A percentile compares a stretch with the other conserved stretches of the same genome.
These are phyloP conservation scores for Stegodyphus dumicola DNA, from an alignment of 1,140 invertebrate species.

Conservation along the genomic window DNA sequence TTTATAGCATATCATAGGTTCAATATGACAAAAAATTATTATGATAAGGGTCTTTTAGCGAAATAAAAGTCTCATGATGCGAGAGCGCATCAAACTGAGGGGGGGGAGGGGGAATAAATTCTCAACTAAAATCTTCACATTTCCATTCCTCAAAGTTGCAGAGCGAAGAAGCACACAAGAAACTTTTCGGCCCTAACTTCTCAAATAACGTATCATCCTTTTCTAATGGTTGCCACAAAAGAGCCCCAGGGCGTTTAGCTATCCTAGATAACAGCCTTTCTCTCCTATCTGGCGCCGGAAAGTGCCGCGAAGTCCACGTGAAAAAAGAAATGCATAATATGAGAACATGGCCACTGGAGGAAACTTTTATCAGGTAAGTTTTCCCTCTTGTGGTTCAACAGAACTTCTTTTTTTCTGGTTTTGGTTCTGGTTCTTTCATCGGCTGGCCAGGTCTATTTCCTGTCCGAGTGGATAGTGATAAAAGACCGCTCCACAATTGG, in stretches of 20 bases:
- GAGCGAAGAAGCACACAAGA: neutral
- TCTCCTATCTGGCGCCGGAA: conserved; percentile 38
- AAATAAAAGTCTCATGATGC: too few relatives aligned
- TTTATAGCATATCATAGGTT: too few relatives aligned
- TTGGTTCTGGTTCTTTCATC: conserved; percentile 22
- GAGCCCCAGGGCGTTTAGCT: neutral
- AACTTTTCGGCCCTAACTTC: conserved; percentile 2
- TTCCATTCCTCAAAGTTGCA: conserved; percentile 21
- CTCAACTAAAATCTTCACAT: neutral
- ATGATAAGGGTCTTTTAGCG: too few relatives aligned
- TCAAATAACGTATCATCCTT: conserved; percentile 26
- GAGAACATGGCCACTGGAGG: conserved; percentile 14
- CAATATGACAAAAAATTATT: too few relatives aligned
- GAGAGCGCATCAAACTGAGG: too few relatives aligned
- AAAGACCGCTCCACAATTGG: conserved; percentile 10
- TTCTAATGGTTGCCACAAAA: conserved; percentile 43
- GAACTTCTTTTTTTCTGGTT: neutral
- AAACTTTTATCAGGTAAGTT: conserved; percentile 50
- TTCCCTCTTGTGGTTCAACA: neutral
- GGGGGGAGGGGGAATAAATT: too few relatives aligned
- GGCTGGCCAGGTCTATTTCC: conserved; percentile 44
- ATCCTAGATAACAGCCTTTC: conserved; percentile 38
- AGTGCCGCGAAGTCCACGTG: neutral
- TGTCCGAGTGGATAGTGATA: conserved; percentile 29
- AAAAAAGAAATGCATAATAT: neutral